Evolutionary conservation across 2,113 vertebrate species (phyloP).

Genomic region (Callithrix jacchus): DNA sequence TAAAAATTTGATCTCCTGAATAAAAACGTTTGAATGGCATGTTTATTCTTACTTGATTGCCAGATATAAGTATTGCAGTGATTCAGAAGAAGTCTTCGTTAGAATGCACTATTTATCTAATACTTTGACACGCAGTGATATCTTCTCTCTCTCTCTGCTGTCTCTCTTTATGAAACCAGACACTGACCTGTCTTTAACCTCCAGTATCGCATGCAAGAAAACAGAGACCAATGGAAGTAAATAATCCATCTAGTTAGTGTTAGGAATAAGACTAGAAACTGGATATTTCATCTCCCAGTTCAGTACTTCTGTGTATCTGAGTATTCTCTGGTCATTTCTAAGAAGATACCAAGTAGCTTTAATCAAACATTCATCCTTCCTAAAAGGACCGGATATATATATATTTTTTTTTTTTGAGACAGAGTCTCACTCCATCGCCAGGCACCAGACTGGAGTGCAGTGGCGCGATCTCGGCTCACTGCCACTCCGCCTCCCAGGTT

Average conservation of each 20-base stretch:
- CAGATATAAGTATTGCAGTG: background rate
- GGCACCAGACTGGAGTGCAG: too few relatives aligned
- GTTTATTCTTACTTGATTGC: slow-evolving; percentile 40
- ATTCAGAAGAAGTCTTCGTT: background rate
- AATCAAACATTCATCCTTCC: slow-evolving; percentile 12
- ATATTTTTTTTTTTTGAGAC: too few relatives aligned
- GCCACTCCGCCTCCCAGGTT: too few relatives aligned
- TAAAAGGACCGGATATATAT: background rate
- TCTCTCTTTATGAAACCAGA: background rate
- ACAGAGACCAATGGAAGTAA: background rate
- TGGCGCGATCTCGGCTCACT: too few relatives aligned
- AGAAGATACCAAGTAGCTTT: slow-evolving; percentile 10
- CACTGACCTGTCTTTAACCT: background rate
- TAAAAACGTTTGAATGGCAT: slow-evolving; percentile 15
- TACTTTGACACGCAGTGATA: background rate
- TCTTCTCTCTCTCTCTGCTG: background rate
- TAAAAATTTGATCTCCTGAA: slow-evolving; percentile 41
- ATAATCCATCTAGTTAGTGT: background rate
- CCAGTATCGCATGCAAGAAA: background rate
- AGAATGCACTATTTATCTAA: background rate
- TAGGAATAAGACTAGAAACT: slow-evolving; percentile 9
- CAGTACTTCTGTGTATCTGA: background rate
- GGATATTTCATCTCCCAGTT: background rate
- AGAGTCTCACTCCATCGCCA: too few relatives aligned
- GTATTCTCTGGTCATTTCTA: slow-evolving; percentile 12